Evolutionary conservation across 2,888 invertebrate species (phyloP).

Genomic region (Nipponacmea schrenckii): DNA sequence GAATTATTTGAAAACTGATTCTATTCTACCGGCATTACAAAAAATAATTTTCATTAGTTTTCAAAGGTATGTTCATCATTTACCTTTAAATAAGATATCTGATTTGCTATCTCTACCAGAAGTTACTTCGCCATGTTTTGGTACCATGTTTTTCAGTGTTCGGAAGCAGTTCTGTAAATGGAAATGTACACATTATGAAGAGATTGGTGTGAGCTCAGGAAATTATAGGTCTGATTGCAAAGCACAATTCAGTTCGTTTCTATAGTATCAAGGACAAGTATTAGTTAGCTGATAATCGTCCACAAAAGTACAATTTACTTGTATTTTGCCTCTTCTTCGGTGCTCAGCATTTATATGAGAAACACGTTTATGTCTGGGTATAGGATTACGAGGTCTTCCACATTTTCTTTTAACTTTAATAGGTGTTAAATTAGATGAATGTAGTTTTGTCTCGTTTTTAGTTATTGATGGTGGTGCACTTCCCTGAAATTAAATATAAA

Average conservation of each 20-base stretch:
- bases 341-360: slow-evolving; percentile 66
- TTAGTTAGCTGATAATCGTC: too few species aligned
- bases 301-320: slow-evolving; percentile 44
- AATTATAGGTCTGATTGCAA: too few species aligned
- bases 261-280: too few species aligned
- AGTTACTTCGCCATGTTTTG: slow-evolving; percentile 35
- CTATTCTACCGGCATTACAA: too few species aligned
- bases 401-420: slow-evolving; percentile 42
- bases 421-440: not conserved
- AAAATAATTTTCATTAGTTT: too few species aligned
- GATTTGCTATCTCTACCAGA: slow-evolving; percentile 50
- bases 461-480: too few species aligned
- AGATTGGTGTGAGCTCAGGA: not conserved
- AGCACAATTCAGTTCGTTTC: too few species aligned
- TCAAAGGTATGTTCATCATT: slow-evolving; percentile 11
- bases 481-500: too few species aligned
- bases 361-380: slow-evolving; percentile 64
- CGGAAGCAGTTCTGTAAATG: slow-evolving; percentile 56
- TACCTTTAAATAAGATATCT: slow-evolving; percentile 51
- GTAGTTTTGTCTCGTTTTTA: too few species aligned
- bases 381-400: slow-evolving; percentile 56
- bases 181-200: not conserved
- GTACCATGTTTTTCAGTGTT: slow-evolving; percentile 44
- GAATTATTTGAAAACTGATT: too few species aligned
- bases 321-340: slow-evolving; percentile 62